Conservation (phyloP, 2,797 vertebrate genomes). For the Anas flavirostris region DNA sequence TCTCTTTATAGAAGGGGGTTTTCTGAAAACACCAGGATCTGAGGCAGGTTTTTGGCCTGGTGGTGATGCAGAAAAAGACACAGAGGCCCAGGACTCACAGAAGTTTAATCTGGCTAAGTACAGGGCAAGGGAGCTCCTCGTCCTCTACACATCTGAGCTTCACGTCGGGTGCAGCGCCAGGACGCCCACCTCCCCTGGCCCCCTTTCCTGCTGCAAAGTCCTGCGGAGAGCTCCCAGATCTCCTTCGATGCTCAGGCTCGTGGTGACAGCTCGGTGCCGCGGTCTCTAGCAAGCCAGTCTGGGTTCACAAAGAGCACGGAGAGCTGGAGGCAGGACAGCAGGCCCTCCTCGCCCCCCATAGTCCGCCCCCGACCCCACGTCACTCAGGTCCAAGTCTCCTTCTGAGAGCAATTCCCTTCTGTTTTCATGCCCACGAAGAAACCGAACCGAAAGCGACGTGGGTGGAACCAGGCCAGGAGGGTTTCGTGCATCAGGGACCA, state of each 20-base stretch:
- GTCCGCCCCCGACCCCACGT: accelerated
- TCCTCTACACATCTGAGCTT: background rate
- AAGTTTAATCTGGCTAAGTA: conserved; percentile 40
- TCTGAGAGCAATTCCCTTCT: background rate
- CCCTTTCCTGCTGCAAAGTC: background rate
- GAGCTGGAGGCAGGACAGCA: background rate
- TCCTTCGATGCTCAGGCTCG: background rate
- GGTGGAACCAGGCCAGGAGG: background rate
- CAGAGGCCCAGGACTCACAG: background rate
- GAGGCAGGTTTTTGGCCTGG: background rate
- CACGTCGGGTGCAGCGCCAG: accelerated
- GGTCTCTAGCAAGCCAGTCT: background rate
- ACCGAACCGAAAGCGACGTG: background rate
- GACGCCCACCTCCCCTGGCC: background rate
- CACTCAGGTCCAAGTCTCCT: background rate
- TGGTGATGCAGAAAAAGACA: background rate
- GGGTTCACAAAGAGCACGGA: background rate
- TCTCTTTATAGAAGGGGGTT: background rate
- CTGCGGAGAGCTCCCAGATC: background rate
- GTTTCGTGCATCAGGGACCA: background rate
- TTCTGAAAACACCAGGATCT: background rate
- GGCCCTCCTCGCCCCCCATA: accelerated
- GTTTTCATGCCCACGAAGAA: background rate
- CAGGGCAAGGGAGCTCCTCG: background rate
- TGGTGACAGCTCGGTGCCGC: accelerated